Evolutionary conservation across 2,888 invertebrate species (phyloP).

Genomic region (Myopa tessellatipennis): DNA sequence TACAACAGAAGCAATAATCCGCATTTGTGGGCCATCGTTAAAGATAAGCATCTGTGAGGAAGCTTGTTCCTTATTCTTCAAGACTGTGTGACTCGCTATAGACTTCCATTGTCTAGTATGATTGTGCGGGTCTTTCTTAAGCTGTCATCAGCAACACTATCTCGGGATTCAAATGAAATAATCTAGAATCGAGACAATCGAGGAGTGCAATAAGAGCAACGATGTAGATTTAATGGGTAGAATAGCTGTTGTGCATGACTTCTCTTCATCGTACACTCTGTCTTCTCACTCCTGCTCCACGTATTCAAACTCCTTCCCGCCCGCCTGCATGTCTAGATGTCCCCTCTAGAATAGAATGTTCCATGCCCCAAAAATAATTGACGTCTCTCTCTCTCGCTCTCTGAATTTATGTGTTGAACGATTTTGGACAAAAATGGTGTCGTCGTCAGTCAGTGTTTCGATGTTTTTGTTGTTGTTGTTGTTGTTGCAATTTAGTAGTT

Average conservation of each 20-base stretch:
- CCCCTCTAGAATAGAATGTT: too few species aligned
- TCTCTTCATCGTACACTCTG: background rate
- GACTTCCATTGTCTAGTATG: too few species aligned
- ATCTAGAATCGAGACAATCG: too few species aligned
- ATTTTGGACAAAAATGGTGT: constrained; percentile 3
- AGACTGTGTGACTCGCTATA: background rate
- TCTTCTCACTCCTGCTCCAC: background rate
- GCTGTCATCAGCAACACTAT: background rate
- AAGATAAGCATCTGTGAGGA: background rate
- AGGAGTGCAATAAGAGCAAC: background rate
- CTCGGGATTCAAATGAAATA: too few species aligned
- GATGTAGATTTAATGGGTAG: background rate
- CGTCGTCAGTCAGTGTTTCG: background rate
- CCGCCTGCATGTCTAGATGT: too few species aligned
- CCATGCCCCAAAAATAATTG: constrained; percentile 20
- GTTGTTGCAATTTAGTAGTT: constrained; percentile 25
- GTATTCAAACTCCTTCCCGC: too few species aligned
- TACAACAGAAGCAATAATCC: background rate
- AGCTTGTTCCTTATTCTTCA: background rate
- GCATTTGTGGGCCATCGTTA: background rate
- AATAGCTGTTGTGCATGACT: constrained; percentile 9
- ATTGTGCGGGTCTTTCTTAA: background rate
- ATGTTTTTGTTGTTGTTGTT: background rate
- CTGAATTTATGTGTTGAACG: constrained; percentile 13
- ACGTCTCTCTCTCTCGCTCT: background rate